Percentiles rank a stretch among this genome's conserved stretches.
Evolutionary conservation across 2,888 invertebrate genomes (phyloP).

Genomic region (Cephus rjabovi): DNA sequence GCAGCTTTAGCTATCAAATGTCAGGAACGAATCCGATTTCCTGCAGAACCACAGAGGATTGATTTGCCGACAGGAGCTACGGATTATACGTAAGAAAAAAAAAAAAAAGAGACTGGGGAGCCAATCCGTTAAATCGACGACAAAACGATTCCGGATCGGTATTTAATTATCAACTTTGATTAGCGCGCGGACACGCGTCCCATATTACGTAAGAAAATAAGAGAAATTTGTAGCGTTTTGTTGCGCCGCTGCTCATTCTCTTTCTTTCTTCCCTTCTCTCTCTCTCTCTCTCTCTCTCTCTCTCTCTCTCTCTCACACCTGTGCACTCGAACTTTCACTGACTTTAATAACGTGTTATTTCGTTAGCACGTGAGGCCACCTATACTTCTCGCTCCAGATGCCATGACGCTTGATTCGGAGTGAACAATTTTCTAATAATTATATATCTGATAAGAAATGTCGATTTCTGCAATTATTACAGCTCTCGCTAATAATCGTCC

Average conservation of each 20-base stretch:
- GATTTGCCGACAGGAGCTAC: not conserved
- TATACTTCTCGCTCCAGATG: not conserved
- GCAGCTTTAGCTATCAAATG: not conserved
- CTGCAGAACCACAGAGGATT: not conserved
- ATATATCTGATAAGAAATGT: not conserved
- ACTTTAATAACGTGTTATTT: constrained; percentile 33
- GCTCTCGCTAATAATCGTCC: not conserved
- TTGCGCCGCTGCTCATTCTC: constrained; percentile 17
- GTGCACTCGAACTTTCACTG: constrained; percentile 50
- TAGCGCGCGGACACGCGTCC: constrained; percentile 1
- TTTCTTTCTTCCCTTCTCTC: not conserved
- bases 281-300: too few relatives aligned
- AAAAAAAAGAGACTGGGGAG: not conserved
- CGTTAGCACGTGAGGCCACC: constrained; percentile 13
- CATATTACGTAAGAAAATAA: constrained; percentile 42
- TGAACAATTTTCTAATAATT: constrained; percentile 1
- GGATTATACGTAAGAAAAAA: not conserved
- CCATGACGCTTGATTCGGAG: not conserved
- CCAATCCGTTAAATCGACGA: not conserved
- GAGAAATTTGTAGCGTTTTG: constrained; percentile 54
- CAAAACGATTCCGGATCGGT: not conserved
- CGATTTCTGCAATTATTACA: not conserved
- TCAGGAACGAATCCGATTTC: not conserved
- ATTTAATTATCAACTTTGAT: not conserved
- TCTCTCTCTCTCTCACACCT: not conserved